phyloP scores from a whole-genome alignment of 2,888 invertebrate species.

The Apotomis capreana region DNA sequence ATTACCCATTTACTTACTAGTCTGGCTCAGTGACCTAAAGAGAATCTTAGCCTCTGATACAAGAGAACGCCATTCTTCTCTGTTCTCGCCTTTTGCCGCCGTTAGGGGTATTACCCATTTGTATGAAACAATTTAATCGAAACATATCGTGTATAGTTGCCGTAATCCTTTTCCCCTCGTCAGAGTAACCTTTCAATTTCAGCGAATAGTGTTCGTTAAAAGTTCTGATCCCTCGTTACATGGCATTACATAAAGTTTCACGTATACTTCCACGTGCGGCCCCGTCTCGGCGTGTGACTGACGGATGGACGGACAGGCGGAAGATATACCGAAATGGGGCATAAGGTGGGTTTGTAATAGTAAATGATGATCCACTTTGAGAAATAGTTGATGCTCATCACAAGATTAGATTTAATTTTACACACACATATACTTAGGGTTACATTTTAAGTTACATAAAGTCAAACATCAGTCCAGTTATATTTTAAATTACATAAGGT shows the following conservation, averaged over 20 bases:
- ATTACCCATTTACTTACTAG: too few species aligned
- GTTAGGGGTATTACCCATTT: too few species aligned
- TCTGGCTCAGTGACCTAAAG: too few species aligned
- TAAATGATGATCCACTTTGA: background rate
- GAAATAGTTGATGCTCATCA: background rate
- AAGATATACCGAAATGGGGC: background rate
- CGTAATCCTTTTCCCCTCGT: background rate
- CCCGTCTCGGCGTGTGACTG: background rate
- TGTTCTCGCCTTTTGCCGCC: too few species aligned
- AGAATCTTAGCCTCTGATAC: too few species aligned
- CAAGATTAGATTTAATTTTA: too few species aligned
- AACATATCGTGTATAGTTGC: too few species aligned
- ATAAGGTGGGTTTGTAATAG: background rate
- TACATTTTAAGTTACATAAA: background rate
- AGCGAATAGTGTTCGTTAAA: slow-evolving; percentile 15
- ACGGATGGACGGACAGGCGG: background rate
- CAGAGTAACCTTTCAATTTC: slow-evolving; percentile 7
- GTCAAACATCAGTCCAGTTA: too few species aligned
- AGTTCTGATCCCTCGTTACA: slow-evolving; percentile 1
- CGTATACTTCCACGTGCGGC: background rate
- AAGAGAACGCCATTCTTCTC: too few species aligned
- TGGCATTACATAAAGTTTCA: background rate
- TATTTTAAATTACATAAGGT: too few species aligned
- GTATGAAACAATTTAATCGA: too few species aligned
- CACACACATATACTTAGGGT: background rate